Evolutionary conservation across 2,113 vertebrate genomes (phyloP).

Genomic region (Helogale parvula): DNA sequence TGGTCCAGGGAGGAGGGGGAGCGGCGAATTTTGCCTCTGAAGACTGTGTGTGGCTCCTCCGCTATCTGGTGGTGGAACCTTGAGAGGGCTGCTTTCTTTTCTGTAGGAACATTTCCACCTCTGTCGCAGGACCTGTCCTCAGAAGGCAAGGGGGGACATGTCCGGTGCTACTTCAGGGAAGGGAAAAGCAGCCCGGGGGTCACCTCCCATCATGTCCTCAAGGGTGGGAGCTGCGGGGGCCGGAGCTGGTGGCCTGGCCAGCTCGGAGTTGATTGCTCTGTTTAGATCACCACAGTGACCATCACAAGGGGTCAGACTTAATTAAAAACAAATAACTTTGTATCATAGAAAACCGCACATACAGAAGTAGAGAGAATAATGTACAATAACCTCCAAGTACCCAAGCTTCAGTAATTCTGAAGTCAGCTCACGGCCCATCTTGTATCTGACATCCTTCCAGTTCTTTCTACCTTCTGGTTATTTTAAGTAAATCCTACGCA

Average conservation of each 20-base stretch:
- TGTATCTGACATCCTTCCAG: neutral
- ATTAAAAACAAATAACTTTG: neutral
- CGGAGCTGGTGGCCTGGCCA: neutral
- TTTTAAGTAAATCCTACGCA: neutral
- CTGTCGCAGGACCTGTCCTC: neutral
- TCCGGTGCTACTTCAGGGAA: neutral
- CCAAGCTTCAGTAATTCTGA: neutral
- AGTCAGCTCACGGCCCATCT: neutral
- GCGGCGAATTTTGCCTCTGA: neutral
- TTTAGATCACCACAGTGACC: neutral
- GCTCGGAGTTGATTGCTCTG: neutral
- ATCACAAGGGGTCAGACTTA: neutral
- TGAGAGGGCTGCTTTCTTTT: neutral
- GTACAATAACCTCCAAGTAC: fast-evolving
- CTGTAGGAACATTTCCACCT: neutral
- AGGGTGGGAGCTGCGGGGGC: neutral
- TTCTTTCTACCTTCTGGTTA: neutral
- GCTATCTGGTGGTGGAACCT: fast-evolving
- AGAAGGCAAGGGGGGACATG: neutral
- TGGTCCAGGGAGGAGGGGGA: no score
- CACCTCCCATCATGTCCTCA: neutral
- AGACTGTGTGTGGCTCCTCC: fast-evolving
- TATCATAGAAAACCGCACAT: neutral
- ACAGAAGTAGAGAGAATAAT: neutral
- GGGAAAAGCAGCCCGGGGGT: neutral